A percentile compares a stretch with the other conserved stretches of the same genome.
phyloP scores from a whole-genome alignment of 2,888 invertebrate species.

The Sialis lutaria region DNA sequence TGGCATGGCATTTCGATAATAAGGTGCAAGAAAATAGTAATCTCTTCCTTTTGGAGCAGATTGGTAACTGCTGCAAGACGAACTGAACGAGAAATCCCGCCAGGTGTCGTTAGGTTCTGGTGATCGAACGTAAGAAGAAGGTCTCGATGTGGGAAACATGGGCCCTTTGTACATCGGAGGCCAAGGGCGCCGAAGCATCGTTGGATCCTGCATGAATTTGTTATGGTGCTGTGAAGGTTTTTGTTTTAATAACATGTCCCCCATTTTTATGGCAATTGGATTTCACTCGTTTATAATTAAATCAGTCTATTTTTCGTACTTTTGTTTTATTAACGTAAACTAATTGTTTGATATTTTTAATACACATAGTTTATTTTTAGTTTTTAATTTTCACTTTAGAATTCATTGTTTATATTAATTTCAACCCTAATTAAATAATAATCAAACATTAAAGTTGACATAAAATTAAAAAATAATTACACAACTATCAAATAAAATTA shows the following conservation, averaged over 20 bases:
- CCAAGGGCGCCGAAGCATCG: slow-evolving; percentile 38
- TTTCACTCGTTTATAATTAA: background rate
- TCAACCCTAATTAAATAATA: too few species aligned
- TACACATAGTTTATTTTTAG: background rate
- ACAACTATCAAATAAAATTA: too few species aligned
- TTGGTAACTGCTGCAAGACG: slow-evolving; percentile 29
- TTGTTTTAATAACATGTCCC: slow-evolving; percentile 45
- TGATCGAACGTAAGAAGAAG: slow-evolving; percentile 24
- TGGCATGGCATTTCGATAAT: slow-evolving; percentile 48
- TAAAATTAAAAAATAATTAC: too few species aligned
- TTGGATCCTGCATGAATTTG: slow-evolving; percentile 23
- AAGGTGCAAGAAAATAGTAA: slow-evolving; percentile 49
- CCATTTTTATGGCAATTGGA: slow-evolving; percentile 21
- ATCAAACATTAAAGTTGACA: too few species aligned
- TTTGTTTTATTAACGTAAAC: background rate
- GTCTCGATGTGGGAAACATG: slow-evolving; percentile 15
- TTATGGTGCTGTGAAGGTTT: slow-evolving; percentile 17
- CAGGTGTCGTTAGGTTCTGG: slow-evolving; percentile 23
- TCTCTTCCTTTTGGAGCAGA: slow-evolving; percentile 28
- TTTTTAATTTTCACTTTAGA: too few species aligned
- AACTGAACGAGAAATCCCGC: slow-evolving; percentile 9
- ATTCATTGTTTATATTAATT: too few species aligned
- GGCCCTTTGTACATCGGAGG: slow-evolving; percentile 39
- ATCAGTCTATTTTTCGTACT: background rate
- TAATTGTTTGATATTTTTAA: background rate